Evolutionary conservation across 2,797 vertebrate genomes (phyloP), one percentile per base, ranked within the genome.

Genomic region (Notolabrus celidotus): DNA sequence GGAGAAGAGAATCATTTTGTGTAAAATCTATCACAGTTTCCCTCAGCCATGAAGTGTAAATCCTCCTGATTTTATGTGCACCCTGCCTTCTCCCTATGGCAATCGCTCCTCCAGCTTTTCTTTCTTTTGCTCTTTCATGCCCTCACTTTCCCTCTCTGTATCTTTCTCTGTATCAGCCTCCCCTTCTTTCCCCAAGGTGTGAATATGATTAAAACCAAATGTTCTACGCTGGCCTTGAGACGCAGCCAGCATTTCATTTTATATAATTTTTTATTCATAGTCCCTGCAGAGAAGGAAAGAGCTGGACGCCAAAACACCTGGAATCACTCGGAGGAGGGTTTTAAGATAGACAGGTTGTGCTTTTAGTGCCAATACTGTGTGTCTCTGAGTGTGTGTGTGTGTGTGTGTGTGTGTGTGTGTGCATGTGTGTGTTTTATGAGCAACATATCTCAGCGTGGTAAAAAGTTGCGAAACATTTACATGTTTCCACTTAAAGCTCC

Each of bases 131-230:
- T 39, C n/a, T n/a, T n/a, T n/a, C n/a, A n/a, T n/a, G n/a, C n/a
- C n/a, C 22, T 42, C 7, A 12, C 25, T 45, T 58, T 45, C 27
- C 47, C 41, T 27, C 16, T 36, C 27, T 25, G 10, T 45, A 22
- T 41, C 33, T 63, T 34, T 29, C 25, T 72, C 20, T 53, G 22
- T 33, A 56, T 86, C 23, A 8, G 49, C 38, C 55, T 61, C n/a
- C 16, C 4, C 34, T 43, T 77, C 54, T 45, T 63, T 56, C 71
- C 69, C 39, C 49, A 47, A 74, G 64, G 63, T 85, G 72, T 57
- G 53, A 79, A 63, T 67, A 42, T 53, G 66, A 88, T 87, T 74
- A 67, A 68, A 86, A 77, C 65, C 85, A 74, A 27, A 55, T 87
- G 85, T 59, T 58, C 69, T 33, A 49, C 42, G 51, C 52, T 17